Evolutionary conservation across 1,140 invertebrate species (phyloP), one percentile per base, ranked within the genome.

Genomic region (Neodiprion fabricii): DNA sequence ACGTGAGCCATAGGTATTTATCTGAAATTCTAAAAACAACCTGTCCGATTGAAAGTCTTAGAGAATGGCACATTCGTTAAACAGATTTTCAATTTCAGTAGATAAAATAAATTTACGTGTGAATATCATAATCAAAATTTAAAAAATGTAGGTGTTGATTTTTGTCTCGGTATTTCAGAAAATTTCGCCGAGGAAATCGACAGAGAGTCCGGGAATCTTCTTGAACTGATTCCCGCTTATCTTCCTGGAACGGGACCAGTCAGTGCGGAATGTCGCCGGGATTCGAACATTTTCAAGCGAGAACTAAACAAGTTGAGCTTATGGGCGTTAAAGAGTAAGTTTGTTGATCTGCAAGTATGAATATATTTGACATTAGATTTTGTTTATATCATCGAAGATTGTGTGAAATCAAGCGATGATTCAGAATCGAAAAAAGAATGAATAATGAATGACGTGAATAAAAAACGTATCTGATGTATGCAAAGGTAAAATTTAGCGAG

Each of bases 241-340:
- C 75, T 87, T 72, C 85, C 86, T 2, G 84, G 81, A 3, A 82
- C 79, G 1, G 85, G 86, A 17, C 49, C 73, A 4, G 85, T 89
- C 7, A 89, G 86, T 72, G 71, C 81, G 9, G 75, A 85, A 69
- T 91, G 90, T 77, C 86, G 83, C 72, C 83, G 79, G 53, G 87
- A 90, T 11, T 83, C 86, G 7, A 81, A 84, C 4, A 81, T 89
- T 49, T 90, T 86, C 78, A 76, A 86, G 8, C 74, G 78, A 23
- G 86, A 90, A 48, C 79, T 90, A 7, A 81, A 85, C 3, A 86
- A 88, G 67, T 86, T 90, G 23, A 88, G 86, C 14, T 77, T 90
- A 4, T 91, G 90, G 90, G 90, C 90, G 11, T 75, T 91, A 0
- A 89, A 89, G 83, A 90, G 90, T 91, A 83, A 90, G 87, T 85